Evolutionary conservation across 53 echinoderm and acorn worm genomes (phyloP).

Genomic region (Holothuria scabra): DNA sequence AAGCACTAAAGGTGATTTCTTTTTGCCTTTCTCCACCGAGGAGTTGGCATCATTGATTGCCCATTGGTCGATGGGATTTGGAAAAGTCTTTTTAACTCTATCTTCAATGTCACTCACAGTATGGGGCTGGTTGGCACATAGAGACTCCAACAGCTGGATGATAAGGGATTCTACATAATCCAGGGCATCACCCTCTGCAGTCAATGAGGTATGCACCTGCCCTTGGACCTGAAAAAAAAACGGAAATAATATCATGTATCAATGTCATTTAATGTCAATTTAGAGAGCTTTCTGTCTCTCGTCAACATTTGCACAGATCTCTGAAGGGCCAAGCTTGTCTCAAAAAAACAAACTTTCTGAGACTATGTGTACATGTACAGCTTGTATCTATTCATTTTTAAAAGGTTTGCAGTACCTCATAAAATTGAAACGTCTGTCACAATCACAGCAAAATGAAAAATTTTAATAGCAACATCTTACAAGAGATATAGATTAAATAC

Average conservation of each 20-base stretch:
- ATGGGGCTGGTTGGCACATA: conserved; percentile 89
- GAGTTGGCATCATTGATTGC: conserved; percentile 91
- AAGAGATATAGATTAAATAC: too few species aligned
- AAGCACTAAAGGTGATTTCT: conserved; percentile 87
- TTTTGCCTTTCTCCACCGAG: conserved; percentile 95
- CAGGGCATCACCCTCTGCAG: conserved; percentile 84
- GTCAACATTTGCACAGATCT: too few species aligned
- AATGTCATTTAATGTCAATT: too few species aligned
- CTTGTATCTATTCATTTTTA: too few species aligned
- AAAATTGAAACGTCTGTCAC: too few species aligned
- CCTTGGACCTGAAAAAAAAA: conserved; percentile 73
- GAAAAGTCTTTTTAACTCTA: conserved; percentile 92
- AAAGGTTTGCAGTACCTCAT: too few species aligned
- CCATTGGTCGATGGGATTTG: conserved; percentile 98
- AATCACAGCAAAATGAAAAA: too few species aligned
- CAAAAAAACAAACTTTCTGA: too few species aligned
- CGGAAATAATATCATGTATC: not conserved
- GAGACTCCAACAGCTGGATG: conserved; percentile 81
- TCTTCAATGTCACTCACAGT: conserved; percentile 94
- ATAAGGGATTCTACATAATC: conserved; percentile 95
- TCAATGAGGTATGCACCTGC: conserved; percentile 90
- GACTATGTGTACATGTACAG: too few species aligned
- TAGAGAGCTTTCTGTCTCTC: too few species aligned
- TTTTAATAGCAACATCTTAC: too few species aligned
- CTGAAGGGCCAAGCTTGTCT: not conserved